These are phyloP conservation scores for Camponotus vicinus DNA, from an alignment of 1,140 invertebrate species.

Conservation along the genomic window DNA sequence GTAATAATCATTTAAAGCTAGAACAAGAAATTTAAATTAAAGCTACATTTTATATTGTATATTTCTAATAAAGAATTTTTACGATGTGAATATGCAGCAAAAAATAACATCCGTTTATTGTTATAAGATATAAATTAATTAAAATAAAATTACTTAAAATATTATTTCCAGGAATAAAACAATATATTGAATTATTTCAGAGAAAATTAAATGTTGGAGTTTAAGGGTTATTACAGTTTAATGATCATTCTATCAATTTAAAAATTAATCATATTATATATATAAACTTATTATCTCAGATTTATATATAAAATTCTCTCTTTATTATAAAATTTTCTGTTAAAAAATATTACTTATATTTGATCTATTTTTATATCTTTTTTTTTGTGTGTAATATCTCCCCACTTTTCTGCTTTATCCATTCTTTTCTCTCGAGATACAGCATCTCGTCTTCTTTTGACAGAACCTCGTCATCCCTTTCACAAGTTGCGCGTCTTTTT, in stretches of 20 bases:
- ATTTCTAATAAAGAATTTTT: no score
- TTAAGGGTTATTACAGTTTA: background rate
- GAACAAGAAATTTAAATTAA: no score
- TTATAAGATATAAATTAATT: background rate
- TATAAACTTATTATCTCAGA: background rate
- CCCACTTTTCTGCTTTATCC: background rate
- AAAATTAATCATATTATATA: no score
- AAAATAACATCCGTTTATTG: background rate
- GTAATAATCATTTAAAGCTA: no score
- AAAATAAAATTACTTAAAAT: background rate
- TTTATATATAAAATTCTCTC: background rate
- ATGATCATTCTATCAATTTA: no score
- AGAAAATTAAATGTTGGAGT: background rate
- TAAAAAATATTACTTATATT: background rate
- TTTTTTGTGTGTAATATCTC: background rate
- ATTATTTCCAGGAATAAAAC: background rate
- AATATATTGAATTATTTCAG: background rate
- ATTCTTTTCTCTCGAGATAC: background rate
- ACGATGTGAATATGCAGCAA: background rate
- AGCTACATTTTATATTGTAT: no score
- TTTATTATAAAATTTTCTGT: background rate
- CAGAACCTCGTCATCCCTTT: constrained; percentile 43
- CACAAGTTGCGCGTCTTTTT: constrained; percentile 48
- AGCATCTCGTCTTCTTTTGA: constrained; percentile 45
- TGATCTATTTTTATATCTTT: background rate